These are phyloP conservation scores for Chamaedrilus cognettii DNA, from an alignment of 2,888 invertebrate species.

Conservation along the genomic window DNA sequence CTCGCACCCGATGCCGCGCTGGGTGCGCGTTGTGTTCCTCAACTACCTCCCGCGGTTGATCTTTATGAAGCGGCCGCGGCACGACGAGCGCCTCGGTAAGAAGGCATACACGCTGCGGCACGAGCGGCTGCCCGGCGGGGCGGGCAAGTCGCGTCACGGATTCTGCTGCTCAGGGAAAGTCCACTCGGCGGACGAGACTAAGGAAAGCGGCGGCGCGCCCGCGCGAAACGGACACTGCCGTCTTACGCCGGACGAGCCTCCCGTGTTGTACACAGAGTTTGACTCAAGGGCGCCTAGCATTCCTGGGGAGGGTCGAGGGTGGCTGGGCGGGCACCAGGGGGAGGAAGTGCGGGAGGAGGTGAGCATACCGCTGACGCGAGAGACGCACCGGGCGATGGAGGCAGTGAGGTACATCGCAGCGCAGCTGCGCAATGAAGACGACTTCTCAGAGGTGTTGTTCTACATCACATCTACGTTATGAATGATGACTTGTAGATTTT, in stretches of 20 bases:
- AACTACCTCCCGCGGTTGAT: conserved; percentile 90
- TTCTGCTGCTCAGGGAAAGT: too few relatives aligned
- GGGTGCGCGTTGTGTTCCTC: conserved; percentile 93
- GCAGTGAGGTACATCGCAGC: conserved; percentile 98
- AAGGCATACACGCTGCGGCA: too few relatives aligned
- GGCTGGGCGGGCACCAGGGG: neutral
- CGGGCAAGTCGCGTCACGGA: too few relatives aligned
- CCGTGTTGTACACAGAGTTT: conserved; percentile 78
- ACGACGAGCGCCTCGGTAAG: conserved; percentile 17
- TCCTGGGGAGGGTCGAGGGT: neutral
- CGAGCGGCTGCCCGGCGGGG: too few relatives aligned
- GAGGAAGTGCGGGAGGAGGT: conserved; percentile 64
- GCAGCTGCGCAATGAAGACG: conserved; percentile 95
- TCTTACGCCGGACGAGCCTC: conserved; percentile 90
- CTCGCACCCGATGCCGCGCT: conserved; percentile 98
- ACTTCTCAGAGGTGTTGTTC: conserved; percentile 98
- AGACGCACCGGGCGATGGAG: conserved; percentile 74
- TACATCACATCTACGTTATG: too few relatives aligned
- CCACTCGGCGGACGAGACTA: too few relatives aligned
- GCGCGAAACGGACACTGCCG: conserved; percentile 9
- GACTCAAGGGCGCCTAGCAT: too few relatives aligned
- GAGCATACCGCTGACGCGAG: conserved; percentile 78
- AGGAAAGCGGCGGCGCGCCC: too few relatives aligned
- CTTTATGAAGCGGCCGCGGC: conserved; percentile 87
- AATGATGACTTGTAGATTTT: too few relatives aligned